phyloP scores from a whole-genome alignment of 1,140 invertebrate genomes.

The Oedothorax gibbosus region DNA sequence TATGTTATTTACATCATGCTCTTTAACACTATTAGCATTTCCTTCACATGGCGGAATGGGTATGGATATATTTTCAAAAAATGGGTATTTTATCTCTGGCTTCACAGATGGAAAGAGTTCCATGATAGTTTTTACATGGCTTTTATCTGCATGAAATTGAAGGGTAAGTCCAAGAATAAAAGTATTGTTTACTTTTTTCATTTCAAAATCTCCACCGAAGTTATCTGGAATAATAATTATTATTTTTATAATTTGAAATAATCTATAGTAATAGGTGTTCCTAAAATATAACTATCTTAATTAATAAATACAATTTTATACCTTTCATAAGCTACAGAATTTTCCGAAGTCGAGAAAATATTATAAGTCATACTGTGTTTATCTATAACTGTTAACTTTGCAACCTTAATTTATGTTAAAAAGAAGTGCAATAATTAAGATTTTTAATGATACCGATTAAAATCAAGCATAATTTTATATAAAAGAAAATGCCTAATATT shows the following conservation, averaged over 20 bases:
- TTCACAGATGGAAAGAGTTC: slow-evolving; percentile 5
- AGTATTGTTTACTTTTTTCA: slow-evolving; percentile 7
- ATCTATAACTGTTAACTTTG: too few relatives aligned
- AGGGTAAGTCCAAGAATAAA: slow-evolving; percentile 22
- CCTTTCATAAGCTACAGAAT: too few relatives aligned
- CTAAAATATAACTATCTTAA: neutral
- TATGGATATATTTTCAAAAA: slow-evolving; percentile 38
- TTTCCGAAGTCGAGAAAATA: too few relatives aligned
- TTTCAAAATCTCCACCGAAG: slow-evolving; percentile 25
- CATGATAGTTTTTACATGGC: neutral
- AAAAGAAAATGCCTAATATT: too few relatives aligned
- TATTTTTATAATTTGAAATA: neutral
- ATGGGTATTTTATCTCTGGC: slow-evolving; percentile 7
- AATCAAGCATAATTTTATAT: too few relatives aligned
- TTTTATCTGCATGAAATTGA: slow-evolving; percentile 8
- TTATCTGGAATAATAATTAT: slow-evolving; percentile 17
- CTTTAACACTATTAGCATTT: neutral
- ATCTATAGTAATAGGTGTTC: neutral
- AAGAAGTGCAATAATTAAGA: too few relatives aligned
- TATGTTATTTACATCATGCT: too few relatives aligned
- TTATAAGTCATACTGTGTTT: too few relatives aligned
- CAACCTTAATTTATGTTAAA: too few relatives aligned
- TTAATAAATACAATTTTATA: too few relatives aligned
- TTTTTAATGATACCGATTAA: too few relatives aligned
- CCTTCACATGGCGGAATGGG: slow-evolving; percentile 10